Evolutionary conservation across 2,113 vertebrate species (phyloP), one percentile per base, ranked within the genome.

Genomic region (Gallinago undulata): DNA sequence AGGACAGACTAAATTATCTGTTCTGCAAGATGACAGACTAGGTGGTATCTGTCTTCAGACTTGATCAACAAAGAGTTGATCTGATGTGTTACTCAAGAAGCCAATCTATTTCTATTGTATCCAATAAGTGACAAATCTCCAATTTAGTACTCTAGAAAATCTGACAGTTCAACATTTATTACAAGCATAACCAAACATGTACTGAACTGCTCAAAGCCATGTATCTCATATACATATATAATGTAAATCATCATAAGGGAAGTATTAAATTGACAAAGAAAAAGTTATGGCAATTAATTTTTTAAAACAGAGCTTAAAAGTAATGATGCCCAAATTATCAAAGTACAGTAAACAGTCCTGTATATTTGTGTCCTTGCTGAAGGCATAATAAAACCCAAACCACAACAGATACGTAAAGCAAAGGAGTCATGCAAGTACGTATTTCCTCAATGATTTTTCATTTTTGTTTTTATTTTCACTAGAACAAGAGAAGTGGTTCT

Each of bases 401-500:
- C 15, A 74, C 18, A 33, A 43, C 9, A 78, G 13, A 15, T 39
- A 60, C 1, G 9, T 48, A 67, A 48, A 87, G n/a, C 57, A 82
- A 82, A 79, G 17, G 21, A 87, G 25, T 83, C 3, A 2, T 23
- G 21, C 27, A 91, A 59, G 31, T 30, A 37, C 1, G 1, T 19
- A 60, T 27, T 21, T 69, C 55, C 35, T 47, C 17, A 78, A 56
- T 57, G 22, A 62, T 28, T 84, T 84, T 45, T 93, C 22, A 10
- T 41, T 89, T 78, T 33, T 48, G 2, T 56, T 89, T 62, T 70
- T 79, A 24, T 79, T 94, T 64, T 81, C 57, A 57, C 37, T 87
- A 99, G 99, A 96, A 99, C 99, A 33, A 98, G 99, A 88, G 99
- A 99, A 94, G 98, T 99, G 37, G 96, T 99, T 92, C 82, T 99